Conservation (phyloP, 2,888 invertebrate species). For the Drepanosiphum platanoidis region DNA sequence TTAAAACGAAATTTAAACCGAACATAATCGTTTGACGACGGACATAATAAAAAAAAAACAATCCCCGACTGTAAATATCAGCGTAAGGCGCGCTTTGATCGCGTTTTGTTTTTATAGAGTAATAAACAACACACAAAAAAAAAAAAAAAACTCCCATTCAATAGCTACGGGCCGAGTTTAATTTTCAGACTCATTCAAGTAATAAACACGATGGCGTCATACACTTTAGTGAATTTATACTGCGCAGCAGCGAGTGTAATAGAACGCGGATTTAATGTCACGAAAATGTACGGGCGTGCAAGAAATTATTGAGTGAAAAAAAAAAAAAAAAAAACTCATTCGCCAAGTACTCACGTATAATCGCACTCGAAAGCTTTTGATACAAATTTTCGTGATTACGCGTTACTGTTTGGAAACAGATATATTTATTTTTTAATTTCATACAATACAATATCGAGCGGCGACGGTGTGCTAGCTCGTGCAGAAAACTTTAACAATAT, state of each 20-base stretch:
- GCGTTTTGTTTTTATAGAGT: not conserved
- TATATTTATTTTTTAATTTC: too few species aligned
- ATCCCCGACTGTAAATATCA: not conserved
- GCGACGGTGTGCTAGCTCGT: too few species aligned
- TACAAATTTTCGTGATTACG: too few species aligned
- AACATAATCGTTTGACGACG: slow-evolving; percentile 1
- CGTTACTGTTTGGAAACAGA: too few species aligned
- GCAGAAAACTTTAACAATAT: not conserved
- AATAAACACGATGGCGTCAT: not conserved
- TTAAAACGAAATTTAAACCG: not conserved
- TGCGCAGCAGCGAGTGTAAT: not conserved
- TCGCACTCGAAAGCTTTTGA: too few species aligned
- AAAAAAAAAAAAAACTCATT: not conserved
- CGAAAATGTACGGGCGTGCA: not conserved
- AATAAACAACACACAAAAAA: not conserved
- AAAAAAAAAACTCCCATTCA: not conserved
- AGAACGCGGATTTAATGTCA: not conserved
- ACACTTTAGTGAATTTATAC: not conserved
- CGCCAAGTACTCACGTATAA: too few species aligned
- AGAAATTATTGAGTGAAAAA: too few species aligned
- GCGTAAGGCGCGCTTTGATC: not conserved
- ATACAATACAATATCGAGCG: too few species aligned
- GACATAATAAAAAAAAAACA: slow-evolving; percentile 15
- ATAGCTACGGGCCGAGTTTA: not conserved
- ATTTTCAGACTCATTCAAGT: not conserved